Conservation (phyloP, 2,888 invertebrate species). For the Trachelus stipa region DNA sequence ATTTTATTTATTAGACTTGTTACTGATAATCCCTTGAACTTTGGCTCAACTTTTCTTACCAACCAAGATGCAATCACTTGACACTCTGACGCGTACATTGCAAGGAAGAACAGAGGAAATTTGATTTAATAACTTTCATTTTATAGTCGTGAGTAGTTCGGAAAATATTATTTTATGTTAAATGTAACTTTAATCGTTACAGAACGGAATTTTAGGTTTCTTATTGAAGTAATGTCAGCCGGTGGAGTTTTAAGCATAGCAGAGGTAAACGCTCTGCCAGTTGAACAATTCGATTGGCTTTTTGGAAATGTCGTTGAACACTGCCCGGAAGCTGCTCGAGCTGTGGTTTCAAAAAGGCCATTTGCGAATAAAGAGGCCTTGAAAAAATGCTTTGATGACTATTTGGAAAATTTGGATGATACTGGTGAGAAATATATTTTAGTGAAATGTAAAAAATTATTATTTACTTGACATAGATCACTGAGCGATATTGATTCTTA, state of each 20-base stretch:
- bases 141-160: neutral
- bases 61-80: neutral
- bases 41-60: neutral
- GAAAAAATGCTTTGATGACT: slow-evolving; percentile 69
- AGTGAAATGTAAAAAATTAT: slow-evolving; percentile 1
- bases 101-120: neutral
- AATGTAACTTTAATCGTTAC: neutral
- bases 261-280: slow-evolving; percentile 70
- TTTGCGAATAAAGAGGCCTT: slow-evolving; percentile 68
- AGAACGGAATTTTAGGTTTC: neutral
- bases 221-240: slow-evolving; percentile 28
- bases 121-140: neutral
- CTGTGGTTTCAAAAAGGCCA: slow-evolving; percentile 69
- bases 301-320: slow-evolving; percentile 76
- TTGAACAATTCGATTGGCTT: slow-evolving; percentile 70
- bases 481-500: slow-evolving; percentile 21
- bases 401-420: slow-evolving; percentile 69
- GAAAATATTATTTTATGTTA: neutral
- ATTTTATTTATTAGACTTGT: neutral
- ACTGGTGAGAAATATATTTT: slow-evolving; percentile 63
- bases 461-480: slow-evolving; percentile 5
- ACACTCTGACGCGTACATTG: neutral
- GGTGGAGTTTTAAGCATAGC: slow-evolving; percentile 61
- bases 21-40: neutral
- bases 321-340: slow-evolving; percentile 69